Evolutionary conservation across 2,888 invertebrate species (phyloP), one percentile per base, ranked within the genome.

Genomic region (Epirrhoe tristata): DNA sequence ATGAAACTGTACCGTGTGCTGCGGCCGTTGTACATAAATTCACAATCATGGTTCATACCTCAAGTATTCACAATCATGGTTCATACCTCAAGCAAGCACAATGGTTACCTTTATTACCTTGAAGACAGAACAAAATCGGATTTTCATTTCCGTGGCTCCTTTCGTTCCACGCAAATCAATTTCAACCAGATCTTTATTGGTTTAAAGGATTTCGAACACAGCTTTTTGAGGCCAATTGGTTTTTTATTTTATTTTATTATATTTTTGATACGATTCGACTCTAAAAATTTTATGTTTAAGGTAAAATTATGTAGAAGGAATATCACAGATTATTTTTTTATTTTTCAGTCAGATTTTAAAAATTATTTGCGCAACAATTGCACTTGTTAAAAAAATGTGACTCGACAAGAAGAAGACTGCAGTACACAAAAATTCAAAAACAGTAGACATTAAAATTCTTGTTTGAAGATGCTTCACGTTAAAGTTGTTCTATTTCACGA

Each of bases 141-240:
- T 68, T 68, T 68, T 62, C 64, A 54, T 64, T 68, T 61, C 64
- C 64, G 57, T 61, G 63, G 63, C 53, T 64, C 60, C 60, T 50
- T 56, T 58, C 60, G 43, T 60, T 53, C 39, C 59, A 60, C 57
- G 63, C 50, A 67, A 63, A 67, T 67, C 67, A 64, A 67, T 64
- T 67, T 64, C 48, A 36, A 32, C 53, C 57, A 60, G 59, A 59
- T 51, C 53, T 64, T 51, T 58, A 54, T 54, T 60, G 43, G 54
- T 58, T 58, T 58, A 62, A 17, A 52, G 52, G 51, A 66, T 57
- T 66, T 36, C 51, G 14, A 66, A 64, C 48, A 17, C 46, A n/a
- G 17, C 36, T 48, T 54, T 51, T 32, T 60, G 34, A 43, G n/a
- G 50, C 14, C 50, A 48, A 39, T 58, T 64, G 8, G 32, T n/a